Conservation (phyloP, 1,140 invertebrate genomes). For the Fopius arisanus region DNA sequence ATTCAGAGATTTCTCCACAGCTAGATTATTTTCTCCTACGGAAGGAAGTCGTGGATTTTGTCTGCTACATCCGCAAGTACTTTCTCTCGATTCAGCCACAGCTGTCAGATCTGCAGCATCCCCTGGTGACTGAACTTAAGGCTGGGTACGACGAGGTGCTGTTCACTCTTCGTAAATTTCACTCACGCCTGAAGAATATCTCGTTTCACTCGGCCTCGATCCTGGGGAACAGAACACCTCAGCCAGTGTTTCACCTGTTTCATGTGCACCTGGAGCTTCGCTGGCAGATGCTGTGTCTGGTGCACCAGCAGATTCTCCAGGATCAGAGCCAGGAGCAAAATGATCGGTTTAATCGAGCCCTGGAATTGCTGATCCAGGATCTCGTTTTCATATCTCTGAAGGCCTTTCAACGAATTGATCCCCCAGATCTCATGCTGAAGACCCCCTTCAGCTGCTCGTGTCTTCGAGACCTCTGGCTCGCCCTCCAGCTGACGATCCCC, state of each 20-base stretch:
- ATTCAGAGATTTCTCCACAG: no score
- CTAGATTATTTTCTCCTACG: constrained; percentile 49
- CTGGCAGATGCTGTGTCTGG: constrained; percentile 56
- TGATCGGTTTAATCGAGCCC: constrained; percentile 45
- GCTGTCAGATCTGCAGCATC: constrained; percentile 36
- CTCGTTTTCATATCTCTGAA: constrained; percentile 53
- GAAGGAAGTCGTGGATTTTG: constrained; percentile 49
- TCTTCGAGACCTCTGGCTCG: constrained; percentile 61
- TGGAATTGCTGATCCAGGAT: constrained; percentile 49
- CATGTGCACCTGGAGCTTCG: constrained; percentile 62
- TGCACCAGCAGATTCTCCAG: constrained; percentile 41
- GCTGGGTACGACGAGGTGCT: constrained; percentile 48
- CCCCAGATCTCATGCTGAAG: constrained; percentile 48
- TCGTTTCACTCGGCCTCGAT: constrained; percentile 54
- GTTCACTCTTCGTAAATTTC: constrained; percentile 44
- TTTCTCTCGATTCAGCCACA: constrained; percentile 51
- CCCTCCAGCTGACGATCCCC: constrained; percentile 47
- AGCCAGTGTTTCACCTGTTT: constrained; percentile 63
- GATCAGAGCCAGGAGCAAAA: not conserved
- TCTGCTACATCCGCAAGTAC: constrained; percentile 49
- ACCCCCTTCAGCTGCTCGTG: constrained; percentile 62
- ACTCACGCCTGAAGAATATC: constrained; percentile 41
- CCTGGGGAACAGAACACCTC: constrained; percentile 56
- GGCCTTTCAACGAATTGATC: constrained; percentile 51
- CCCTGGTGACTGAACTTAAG: constrained; percentile 41